Evolutionary conservation across 2,797 vertebrate species (phyloP).

Genomic region (Gymnodraco acuticeps): DNA sequence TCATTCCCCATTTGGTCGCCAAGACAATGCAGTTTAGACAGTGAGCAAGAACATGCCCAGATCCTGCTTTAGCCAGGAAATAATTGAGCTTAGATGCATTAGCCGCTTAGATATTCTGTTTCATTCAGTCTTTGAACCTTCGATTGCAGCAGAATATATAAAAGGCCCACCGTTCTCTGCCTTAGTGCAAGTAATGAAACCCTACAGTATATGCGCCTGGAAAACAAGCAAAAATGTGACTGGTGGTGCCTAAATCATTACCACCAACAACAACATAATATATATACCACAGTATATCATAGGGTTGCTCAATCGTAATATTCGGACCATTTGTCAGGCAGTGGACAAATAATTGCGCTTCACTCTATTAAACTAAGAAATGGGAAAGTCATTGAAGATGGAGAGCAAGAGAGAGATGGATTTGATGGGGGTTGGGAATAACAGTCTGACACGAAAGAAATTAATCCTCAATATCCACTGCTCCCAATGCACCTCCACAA

Average conservation of each 20-base stretch:
- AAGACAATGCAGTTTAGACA: conserved; percentile 33
- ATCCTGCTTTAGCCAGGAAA: conserved; percentile 22
- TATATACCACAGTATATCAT: conserved; percentile 64
- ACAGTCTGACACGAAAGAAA: conserved; percentile 79
- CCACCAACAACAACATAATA: conserved; percentile 52
- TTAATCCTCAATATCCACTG: conserved; percentile 83
- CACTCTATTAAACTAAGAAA: conserved; percentile 80
- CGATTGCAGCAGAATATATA: conserved; percentile 50
- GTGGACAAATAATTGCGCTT: conserved; percentile 79
- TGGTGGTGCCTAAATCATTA: conserved; percentile 61
- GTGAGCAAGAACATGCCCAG: conserved; percentile 24
- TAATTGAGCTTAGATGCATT: conserved; percentile 41
- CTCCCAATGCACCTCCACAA: conserved; percentile 81
- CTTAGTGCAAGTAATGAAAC: conserved; percentile 53
- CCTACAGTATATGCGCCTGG: conserved; percentile 45
- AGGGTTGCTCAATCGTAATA: conserved; percentile 64
- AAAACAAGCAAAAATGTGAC: conserved; percentile 53
- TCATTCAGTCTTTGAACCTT: conserved; percentile 58
- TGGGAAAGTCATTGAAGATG: conserved; percentile 74
- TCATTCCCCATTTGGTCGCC: conserved; percentile 51
- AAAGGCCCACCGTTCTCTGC: conserved; percentile 43
- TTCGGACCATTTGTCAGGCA: conserved; percentile 70
- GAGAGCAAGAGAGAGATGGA: conserved; percentile 73
- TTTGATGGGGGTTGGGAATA: conserved; percentile 81
- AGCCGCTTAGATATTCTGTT: conserved; percentile 48